A percentile compares a stretch with the other conserved stretches of the same genome.
phyloP scores from a whole-genome alignment of 2,888 invertebrate species.

The Parnassius smintheus region DNA sequence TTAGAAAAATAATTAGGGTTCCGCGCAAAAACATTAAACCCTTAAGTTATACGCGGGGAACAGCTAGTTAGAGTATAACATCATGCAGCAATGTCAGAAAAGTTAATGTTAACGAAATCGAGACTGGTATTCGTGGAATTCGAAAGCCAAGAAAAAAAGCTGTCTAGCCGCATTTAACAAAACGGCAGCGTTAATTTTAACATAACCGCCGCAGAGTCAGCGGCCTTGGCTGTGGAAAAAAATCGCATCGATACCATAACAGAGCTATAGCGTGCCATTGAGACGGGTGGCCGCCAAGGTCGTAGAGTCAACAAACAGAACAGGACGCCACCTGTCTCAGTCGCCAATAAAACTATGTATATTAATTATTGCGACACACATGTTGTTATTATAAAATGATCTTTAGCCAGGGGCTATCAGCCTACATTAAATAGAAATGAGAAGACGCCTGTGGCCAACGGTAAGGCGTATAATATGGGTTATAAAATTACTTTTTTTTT shows the following conservation, averaged over 20 bases:
- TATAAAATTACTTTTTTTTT: too few species aligned
- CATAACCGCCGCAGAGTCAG: conserved; percentile 47
- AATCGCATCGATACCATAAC: conserved; percentile 50
- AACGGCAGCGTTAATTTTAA: conserved; percentile 39
- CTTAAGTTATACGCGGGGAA: too few species aligned
- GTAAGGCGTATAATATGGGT: too few species aligned
- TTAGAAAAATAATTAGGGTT: too few species aligned
- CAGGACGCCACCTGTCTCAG: conserved; percentile 72
- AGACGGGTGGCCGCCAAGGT: conserved; percentile 66
- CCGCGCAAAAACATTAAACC: too few species aligned
- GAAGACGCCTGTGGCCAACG: too few species aligned
- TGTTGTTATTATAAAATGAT: not conserved
- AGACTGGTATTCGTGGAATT: conserved; percentile 23
- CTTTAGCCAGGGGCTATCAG: too few species aligned
- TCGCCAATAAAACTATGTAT: conserved; percentile 48
- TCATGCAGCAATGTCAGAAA: not conserved
- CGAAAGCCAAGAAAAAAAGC: conserved; percentile 25
- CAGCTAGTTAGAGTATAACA: too few species aligned
- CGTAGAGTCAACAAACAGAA: conserved; percentile 70
- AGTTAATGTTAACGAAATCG: conserved; percentile 16
- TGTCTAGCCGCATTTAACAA: conserved; percentile 33
- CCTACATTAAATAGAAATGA: too few species aligned
- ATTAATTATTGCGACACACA: conserved; percentile 51
- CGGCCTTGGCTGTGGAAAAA: conserved; percentile 64
- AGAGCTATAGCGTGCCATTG: conserved; percentile 62